Conservation (phyloP, 2,888 invertebrate genomes). For the Pandemis corylana region DNA sequence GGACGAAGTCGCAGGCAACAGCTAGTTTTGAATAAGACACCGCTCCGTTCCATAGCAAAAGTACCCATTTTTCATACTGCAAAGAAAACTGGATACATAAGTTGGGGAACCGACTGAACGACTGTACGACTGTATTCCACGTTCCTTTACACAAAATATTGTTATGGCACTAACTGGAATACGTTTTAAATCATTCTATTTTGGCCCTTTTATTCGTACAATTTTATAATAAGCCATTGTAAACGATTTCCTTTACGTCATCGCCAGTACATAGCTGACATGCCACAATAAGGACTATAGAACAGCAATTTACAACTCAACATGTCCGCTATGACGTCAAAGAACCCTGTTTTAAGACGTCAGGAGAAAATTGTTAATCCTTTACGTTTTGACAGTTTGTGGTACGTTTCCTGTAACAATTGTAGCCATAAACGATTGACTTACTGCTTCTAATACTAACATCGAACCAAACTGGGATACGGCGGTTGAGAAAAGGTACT, state of each 20-base stretch:
- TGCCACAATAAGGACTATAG: conserved; percentile 50
- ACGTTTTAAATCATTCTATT: not conserved
- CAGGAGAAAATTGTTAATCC: not conserved
- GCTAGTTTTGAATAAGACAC: too few relatives aligned
- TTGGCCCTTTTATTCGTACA: not conserved
- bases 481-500: not conserved
- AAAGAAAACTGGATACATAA: too few relatives aligned
- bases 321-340: conserved; percentile 47
- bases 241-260: conserved; percentile 3
- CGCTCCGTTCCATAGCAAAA: too few relatives aligned
- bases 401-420: not conserved
- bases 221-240: not conserved
- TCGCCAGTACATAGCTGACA: conserved; percentile 22
- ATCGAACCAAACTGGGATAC: too few relatives aligned
- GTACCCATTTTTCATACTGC: too few relatives aligned
- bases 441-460: not conserved
- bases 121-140: too few relatives aligned
- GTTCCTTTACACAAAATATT: not conserved
- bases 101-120: too few relatives aligned
- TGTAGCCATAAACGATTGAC: not conserved
- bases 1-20: too few relatives aligned
- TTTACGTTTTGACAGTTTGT: not conserved
- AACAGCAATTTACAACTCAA: conserved; percentile 45
- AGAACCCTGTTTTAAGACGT: conserved; percentile 23
- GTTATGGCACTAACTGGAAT: not conserved